These are phyloP conservation scores for Dryocosmus kuriphilus DNA, from an alignment of 2,888 invertebrate species.

Conservation along the genomic window DNA sequence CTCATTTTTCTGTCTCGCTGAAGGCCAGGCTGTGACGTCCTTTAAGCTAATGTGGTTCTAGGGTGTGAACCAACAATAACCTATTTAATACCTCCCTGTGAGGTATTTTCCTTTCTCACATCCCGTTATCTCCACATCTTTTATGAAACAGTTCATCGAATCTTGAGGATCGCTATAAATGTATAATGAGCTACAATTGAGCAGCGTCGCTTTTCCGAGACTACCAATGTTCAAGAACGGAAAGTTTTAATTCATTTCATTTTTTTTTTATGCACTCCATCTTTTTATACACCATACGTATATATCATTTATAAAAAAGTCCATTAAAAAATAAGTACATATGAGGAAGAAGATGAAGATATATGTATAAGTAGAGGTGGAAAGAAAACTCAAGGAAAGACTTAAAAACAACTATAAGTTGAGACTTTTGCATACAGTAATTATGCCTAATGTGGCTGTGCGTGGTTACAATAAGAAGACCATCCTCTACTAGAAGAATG, in stretches of 20 bases:
- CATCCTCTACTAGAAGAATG: background rate
- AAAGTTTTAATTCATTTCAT: background rate
- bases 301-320: background rate
- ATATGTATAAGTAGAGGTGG: background rate
- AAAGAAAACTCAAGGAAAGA: background rate
- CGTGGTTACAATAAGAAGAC: background rate
- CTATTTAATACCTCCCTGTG: constrained; percentile 40
- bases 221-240: background rate
- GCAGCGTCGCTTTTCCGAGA: background rate
- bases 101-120: background rate
- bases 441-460: background rate
- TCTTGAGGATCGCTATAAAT: background rate
- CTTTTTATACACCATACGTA: background rate
- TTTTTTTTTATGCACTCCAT: background rate
- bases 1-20: background rate
- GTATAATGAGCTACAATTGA: background rate
- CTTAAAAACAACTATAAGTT: background rate
- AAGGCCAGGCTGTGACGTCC: background rate
- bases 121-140: background rate
- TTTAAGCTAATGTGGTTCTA: background rate
- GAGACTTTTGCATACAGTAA: background rate
- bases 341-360: background rate
- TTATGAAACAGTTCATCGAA: background rate
- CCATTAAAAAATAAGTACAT: background rate
- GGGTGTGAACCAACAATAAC: background rate